Conservation (phyloP, 2,797 vertebrate species). For the Neosilurus mollespiculum region DNA sequence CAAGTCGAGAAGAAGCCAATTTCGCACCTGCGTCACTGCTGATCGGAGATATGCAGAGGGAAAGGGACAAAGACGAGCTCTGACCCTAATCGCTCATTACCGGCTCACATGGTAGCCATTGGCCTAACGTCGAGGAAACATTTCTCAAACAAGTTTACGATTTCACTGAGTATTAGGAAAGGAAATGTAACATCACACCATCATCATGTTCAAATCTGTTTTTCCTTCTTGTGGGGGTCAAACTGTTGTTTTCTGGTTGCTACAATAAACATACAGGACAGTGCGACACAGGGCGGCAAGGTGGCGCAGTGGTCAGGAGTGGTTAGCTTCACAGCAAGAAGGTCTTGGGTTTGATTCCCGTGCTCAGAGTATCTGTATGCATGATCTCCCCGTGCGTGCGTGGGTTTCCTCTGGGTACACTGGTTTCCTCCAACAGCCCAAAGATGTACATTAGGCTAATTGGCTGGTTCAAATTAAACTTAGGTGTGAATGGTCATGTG, state of each 20-base stretch:
- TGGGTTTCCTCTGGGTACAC: no score
- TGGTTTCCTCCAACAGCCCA: no score
- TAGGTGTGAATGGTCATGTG: no score
- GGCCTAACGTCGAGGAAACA: background rate
- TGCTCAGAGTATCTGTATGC: no score
- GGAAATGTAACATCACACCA: background rate
- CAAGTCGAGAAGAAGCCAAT: conserved; percentile 8
- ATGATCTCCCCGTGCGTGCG: no score
- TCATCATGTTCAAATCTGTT: background rate
- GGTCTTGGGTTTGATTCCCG: no score
- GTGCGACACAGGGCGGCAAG: no score
- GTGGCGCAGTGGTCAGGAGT: no score
- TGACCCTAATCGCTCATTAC: conserved; percentile 37
- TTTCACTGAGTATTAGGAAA: background rate
- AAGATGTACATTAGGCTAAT: no score
- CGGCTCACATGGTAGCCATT: background rate
- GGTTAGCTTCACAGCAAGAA: no score
- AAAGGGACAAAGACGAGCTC: conserved; percentile 10
- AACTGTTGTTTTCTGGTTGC: background rate
- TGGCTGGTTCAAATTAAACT: no score
- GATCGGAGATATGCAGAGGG: conserved; percentile 2
- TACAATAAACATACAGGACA: background rate
- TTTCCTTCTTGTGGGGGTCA: background rate
- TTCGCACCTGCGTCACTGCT: conserved; percentile 31
- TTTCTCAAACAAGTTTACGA: background rate